phyloP scores from a whole-genome alignment of 1,140 invertebrate genomes.

The Scaptomyza hsui region DNA sequence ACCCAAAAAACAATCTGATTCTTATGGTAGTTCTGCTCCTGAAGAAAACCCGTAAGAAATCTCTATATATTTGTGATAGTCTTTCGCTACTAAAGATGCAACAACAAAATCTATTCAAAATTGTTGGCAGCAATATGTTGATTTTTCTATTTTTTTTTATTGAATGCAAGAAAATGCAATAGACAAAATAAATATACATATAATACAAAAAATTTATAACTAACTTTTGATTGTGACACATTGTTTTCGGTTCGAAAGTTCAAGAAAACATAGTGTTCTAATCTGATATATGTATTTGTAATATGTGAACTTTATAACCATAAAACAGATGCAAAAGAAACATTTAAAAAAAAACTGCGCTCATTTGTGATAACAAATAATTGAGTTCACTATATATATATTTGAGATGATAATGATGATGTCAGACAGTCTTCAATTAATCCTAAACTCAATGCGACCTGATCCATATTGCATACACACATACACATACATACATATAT shows the following conservation, averaged over 20 bases:
- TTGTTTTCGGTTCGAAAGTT: constrained; percentile 17
- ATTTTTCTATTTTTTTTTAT: constrained; percentile 3
- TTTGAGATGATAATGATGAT: constrained; percentile 17
- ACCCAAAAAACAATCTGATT: constrained; percentile 56
- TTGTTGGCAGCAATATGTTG: constrained; percentile 14
- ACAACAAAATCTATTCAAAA: constrained; percentile 23
- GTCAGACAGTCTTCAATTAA: constrained; percentile 45
- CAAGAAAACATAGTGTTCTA: constrained; percentile 17
- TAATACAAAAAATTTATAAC: constrained; percentile 26
- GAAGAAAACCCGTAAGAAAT: constrained; percentile 47
- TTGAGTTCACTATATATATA: constrained; percentile 27
- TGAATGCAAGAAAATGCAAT: neutral
- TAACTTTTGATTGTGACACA: constrained; percentile 18
- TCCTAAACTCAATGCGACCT: constrained; percentile 72
- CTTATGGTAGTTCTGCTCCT: constrained; percentile 28
- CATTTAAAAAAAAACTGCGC: constrained; percentile 18
- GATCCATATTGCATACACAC: constrained; percentile 39
- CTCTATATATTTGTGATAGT: constrained; percentile 75
- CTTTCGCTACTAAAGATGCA: constrained; percentile 56
- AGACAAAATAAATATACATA: too few species aligned
- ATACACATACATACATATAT: constrained; percentile 9
- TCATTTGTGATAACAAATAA: constrained; percentile 60
- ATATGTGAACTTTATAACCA: constrained; percentile 7
- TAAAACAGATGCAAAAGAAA: constrained; percentile 27
- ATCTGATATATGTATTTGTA: neutral